These are phyloP conservation scores for Ligdia adustata DNA, from an alignment of 2,888 invertebrate genomes.

Conservation along the genomic window DNA sequence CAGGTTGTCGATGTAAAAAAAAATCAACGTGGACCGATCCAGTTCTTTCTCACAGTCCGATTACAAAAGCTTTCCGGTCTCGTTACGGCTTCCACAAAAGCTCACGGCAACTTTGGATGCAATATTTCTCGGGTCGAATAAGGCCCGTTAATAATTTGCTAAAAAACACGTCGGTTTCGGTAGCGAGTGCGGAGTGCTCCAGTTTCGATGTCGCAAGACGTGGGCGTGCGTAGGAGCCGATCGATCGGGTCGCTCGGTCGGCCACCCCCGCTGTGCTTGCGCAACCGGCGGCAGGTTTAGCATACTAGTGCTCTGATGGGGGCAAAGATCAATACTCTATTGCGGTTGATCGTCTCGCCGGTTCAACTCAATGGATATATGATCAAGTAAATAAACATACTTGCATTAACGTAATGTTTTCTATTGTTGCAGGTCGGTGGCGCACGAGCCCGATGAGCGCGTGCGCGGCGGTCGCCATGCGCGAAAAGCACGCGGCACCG, in stretches of 20 bases:
- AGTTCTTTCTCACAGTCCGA: constrained; percentile 27
- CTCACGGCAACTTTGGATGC: constrained; percentile 45
- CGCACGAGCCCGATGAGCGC: constrained; percentile 88
- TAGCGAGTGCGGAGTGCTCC: constrained; percentile 72
- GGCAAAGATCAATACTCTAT: constrained; percentile 47
- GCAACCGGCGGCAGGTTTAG: constrained; percentile 57
- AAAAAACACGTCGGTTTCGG: constrained; percentile 60
- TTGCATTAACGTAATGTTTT: constrained; percentile 21
- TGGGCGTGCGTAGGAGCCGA: constrained; percentile 73
- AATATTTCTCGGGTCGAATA: constrained; percentile 51
- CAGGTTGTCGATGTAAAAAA: constrained; percentile 26
- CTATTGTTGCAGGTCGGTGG: constrained; percentile 78
- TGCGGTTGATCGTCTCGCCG: constrained; percentile 24
- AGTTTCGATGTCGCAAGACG: constrained; percentile 74
- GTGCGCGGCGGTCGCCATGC: constrained; percentile 88
- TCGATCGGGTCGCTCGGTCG: constrained; percentile 54
- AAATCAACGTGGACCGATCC: constrained; percentile 19
- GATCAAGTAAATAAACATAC: not conserved
- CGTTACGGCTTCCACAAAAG: constrained; percentile 39
- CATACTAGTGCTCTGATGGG: constrained; percentile 54
- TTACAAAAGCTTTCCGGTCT: constrained; percentile 38
- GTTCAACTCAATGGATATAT: too few relatives aligned
- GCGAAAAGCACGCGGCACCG: constrained; percentile 96
- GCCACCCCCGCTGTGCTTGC: constrained; percentile 60
- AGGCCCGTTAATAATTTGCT: constrained; percentile 61